phyloP scores from a whole-genome alignment of 2,888 invertebrate genomes.

The Pristionchus japonicus region DNA sequence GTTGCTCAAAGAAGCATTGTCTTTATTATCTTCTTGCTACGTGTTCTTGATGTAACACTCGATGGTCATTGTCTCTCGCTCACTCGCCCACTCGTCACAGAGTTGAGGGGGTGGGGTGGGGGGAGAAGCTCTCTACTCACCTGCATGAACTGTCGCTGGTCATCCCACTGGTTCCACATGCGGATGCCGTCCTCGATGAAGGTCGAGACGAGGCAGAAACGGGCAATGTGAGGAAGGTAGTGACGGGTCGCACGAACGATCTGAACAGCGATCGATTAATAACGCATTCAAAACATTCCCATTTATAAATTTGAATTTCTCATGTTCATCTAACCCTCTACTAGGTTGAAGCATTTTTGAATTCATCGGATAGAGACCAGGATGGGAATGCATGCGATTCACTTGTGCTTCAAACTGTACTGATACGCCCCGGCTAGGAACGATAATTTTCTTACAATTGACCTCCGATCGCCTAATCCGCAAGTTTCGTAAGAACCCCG shows the following conservation, averaged over 20 bases:
- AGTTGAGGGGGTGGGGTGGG: neutral
- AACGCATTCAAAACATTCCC: neutral
- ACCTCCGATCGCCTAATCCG: no score
- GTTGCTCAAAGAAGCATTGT: no score
- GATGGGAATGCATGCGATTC: no score
- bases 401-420: no score
- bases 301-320: neutral
- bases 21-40: neutral
- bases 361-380: no score
- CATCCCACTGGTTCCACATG: conserved; percentile 92
- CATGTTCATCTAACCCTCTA: neutral
- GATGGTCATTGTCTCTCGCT: neutral
- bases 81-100: neutral
- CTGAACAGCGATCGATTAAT: no score
- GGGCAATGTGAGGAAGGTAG: conserved; percentile 92
- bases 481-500: neutral
- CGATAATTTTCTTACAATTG: no score
- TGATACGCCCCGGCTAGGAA: no score
- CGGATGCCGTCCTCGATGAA: conserved; percentile 98
- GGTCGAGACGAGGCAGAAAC: conserved; percentile 96
- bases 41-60: neutral
- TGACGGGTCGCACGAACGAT: conserved; percentile 75
- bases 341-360: no score
- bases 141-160: conserved; percentile 76
- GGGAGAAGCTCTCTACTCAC: neutral